A percentile compares a stretch with the other conserved stretches of the same genome.
phyloP scores from a whole-genome alignment of 2,113 vertebrate species.

The Ranitomeya variabilis region DNA sequence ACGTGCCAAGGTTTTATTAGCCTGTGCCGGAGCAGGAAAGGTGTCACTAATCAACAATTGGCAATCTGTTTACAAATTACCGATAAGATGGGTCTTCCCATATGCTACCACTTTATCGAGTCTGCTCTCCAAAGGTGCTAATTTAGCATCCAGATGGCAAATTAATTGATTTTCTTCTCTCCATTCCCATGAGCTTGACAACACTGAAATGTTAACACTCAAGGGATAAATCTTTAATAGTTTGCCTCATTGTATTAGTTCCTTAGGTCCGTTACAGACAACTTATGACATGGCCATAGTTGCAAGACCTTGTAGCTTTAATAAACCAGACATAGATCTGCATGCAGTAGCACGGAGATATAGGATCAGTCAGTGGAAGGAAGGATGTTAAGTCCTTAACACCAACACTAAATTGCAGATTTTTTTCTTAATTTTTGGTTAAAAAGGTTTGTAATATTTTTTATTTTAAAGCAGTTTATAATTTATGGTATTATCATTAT shows the following conservation, averaged over 20 bases:
- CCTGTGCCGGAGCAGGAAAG: neutral
- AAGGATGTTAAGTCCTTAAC: neutral
- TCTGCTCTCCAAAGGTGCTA: constrained; percentile 1
- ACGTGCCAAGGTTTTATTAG: neutral
- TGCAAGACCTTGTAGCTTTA: neutral
- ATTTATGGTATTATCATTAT: too few species aligned
- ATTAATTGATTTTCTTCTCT: neutral
- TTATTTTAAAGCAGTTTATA: too few species aligned
- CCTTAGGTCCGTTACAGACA: neutral
- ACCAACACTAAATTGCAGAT: too few species aligned
- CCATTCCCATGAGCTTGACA: neutral
- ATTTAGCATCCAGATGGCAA: constrained; percentile 7
- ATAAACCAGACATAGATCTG: neutral
- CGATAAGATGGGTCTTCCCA: neutral
- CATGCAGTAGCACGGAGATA: neutral
- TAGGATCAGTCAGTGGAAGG: neutral
- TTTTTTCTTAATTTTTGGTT: too few species aligned
- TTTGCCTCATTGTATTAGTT: neutral
- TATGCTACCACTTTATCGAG: constrained; percentile 36
- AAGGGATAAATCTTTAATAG: neutral
- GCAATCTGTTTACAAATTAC: constrained; percentile 30
- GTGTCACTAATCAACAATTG: constrained; percentile 36
- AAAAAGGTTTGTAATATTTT: too few species aligned
- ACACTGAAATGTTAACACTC: neutral
- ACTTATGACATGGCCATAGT: neutral